Evolutionary conservation across 2,888 invertebrate genomes (phyloP).

Genomic region (Germaria angustata): DNA sequence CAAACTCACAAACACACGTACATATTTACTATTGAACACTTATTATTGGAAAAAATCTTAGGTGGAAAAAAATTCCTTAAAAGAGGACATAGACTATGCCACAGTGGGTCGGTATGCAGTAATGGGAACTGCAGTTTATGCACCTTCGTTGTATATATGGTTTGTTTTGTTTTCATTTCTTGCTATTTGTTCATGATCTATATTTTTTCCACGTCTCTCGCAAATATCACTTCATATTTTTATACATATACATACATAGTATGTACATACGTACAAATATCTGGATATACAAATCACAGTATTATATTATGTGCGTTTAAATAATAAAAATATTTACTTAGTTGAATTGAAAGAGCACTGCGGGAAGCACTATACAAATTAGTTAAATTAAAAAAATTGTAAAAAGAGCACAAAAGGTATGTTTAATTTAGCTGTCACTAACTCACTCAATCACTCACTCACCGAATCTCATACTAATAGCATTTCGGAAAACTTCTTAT

Average conservation of each 20-base stretch:
- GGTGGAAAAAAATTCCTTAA: slow-evolving; percentile 68
- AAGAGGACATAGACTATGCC: slow-evolving; percentile 81
- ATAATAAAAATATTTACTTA: not conserved
- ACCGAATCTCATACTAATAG: not conserved
- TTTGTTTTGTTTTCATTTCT: slow-evolving; percentile 74
- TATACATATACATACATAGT: no score
- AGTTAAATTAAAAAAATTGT: slow-evolving; percentile 6
- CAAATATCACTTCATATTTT: slow-evolving; percentile 10
- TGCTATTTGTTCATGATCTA: not conserved
- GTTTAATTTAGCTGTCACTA: slow-evolving; percentile 10
- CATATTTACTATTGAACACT: slow-evolving; percentile 47
- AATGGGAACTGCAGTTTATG: slow-evolving; percentile 83
- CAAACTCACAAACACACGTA: slow-evolving; percentile 27
- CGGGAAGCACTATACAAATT: slow-evolving; percentile 17
- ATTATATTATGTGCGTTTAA: not conserved
- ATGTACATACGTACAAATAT: no score
- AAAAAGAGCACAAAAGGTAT: slow-evolving; percentile 35
- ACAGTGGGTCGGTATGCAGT: slow-evolving; percentile 83
- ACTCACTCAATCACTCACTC: not conserved
- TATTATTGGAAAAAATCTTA: slow-evolving; percentile 67
- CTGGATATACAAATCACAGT: no score
- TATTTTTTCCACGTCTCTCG: slow-evolving; percentile 6
- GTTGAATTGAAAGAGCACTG: slow-evolving; percentile 17
- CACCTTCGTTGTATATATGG: slow-evolving; percentile 84
- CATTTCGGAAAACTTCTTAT: not conserved